Conservation (phyloP, 1,140 invertebrate genomes). For the Nylanderia fulva region DNA sequence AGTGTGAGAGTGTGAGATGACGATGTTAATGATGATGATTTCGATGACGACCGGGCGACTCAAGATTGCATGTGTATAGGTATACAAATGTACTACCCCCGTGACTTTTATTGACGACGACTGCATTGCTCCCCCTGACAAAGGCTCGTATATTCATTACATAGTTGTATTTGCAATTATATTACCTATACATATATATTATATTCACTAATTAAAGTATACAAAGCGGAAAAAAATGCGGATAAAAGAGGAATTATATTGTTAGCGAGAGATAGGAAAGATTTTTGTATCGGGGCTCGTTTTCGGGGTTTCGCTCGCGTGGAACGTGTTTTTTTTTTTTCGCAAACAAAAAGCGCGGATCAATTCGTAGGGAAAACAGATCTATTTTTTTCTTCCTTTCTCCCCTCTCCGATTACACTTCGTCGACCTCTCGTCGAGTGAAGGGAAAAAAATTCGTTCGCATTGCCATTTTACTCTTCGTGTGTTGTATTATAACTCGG, state of each 20-base stretch:
- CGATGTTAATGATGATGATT: slow-evolving; percentile 26
- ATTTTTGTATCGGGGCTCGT: not conserved
- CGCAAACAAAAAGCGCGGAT: too few relatives aligned
- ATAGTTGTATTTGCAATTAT: slow-evolving; percentile 82
- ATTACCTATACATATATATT: slow-evolving; percentile 78
- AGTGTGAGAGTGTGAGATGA: not conserved
- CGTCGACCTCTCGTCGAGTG: not conserved
- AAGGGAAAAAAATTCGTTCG: slow-evolving; percentile 10
- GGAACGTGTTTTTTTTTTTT: too few relatives aligned
- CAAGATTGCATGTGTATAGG: slow-evolving; percentile 52
- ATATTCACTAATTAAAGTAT: slow-evolving; percentile 78
- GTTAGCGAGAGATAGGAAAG: slow-evolving; percentile 56
- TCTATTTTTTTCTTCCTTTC: slow-evolving; percentile 13
- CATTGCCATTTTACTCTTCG: too few relatives aligned
- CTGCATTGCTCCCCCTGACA: slow-evolving; percentile 80
- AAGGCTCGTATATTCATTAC: slow-evolving; percentile 82
- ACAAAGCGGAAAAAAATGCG: slow-evolving; percentile 60
- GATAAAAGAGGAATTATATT: slow-evolving; percentile 68
- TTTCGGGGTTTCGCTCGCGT: slow-evolving; percentile 51
- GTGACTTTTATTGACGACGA: slow-evolving; percentile 79
- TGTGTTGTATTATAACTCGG: not conserved
- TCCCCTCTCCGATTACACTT: not conserved
- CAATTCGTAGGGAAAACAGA: not conserved
- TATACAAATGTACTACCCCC: slow-evolving; percentile 64
- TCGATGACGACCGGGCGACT: slow-evolving; percentile 55